Evolutionary conservation across 2,113 vertebrate species (phyloP).

Genomic region (Silurus glanis): DNA sequence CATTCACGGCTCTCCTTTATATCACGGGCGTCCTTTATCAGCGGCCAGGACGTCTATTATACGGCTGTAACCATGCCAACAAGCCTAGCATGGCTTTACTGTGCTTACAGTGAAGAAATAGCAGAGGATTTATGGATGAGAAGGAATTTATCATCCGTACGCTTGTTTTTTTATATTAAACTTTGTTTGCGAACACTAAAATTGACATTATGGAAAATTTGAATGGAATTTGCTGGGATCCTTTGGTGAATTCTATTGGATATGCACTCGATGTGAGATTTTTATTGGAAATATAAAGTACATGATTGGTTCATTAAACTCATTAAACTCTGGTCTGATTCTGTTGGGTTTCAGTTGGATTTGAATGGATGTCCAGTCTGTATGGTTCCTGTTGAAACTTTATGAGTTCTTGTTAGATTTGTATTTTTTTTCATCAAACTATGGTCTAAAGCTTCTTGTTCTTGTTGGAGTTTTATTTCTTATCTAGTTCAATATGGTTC

Average conservation of each 20-base stretch:
- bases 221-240: neutral
- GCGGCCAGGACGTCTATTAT: conserved; percentile 22
- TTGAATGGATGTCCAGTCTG: no score
- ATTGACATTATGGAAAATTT: neutral
- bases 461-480: no score
- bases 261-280: neutral
- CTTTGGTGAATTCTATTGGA: neutral
- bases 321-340: neutral
- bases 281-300: neutral
- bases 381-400: no score
- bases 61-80: conserved; percentile 34
- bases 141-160: no score
- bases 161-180: neutral
- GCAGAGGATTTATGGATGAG: conserved; percentile 57
- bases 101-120: conserved; percentile 56
- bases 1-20: conserved; percentile 16
- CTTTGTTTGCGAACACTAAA: neutral
- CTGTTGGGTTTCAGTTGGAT: neutral
- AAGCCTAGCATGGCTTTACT: conserved; percentile 38
- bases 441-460: no score
- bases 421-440: no score
- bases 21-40: conserved; percentile 28
- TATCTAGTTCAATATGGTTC: no score
- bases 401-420: no score
- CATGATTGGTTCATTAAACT: neutral